A percentile compares a stretch with the other conserved stretches of the same genome.
Conservation (phyloP, 2,113 vertebrate genomes). For the Anser brachyrhynchus region DNA sequence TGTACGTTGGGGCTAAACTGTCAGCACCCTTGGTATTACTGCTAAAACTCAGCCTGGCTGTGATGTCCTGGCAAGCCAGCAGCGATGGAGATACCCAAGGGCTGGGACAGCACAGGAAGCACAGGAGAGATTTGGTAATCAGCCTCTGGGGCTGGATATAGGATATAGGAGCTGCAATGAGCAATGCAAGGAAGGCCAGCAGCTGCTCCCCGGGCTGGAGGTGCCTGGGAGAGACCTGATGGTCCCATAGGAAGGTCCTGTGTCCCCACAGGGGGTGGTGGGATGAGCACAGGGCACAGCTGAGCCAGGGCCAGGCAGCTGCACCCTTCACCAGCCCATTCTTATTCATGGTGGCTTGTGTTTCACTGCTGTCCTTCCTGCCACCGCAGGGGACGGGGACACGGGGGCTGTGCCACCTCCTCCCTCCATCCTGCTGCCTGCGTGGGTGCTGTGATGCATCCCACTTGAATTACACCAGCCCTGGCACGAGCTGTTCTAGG, state of each 20-base stretch:
- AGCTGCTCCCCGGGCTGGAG: not conserved
- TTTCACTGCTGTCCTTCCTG: not conserved
- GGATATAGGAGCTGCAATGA: not conserved
- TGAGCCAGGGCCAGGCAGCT: not conserved
- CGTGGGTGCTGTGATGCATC: not conserved
- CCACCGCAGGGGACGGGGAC: fast-evolving
- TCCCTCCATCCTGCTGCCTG: not conserved
- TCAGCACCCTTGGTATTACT: not conserved
- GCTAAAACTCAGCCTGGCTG: not conserved
- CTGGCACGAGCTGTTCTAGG: conserved; percentile 24
- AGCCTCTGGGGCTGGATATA: not conserved
- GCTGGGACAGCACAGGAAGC: not conserved
- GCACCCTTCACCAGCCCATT: not conserved
- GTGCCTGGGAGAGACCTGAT: not conserved
- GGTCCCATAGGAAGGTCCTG: fast-evolving
- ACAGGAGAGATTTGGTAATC: not conserved
- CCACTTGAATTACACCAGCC: not conserved
- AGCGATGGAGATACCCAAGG: fast-evolving
- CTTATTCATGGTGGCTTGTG: not conserved
- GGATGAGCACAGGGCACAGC: not conserved
- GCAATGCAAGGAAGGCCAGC: not conserved
- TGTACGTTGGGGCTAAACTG: fast-evolving
- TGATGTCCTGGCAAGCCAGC: not conserved
- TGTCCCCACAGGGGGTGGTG: not conserved
- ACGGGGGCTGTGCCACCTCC: not conserved